Percentiles rank a stretch among this genome's conserved stretches.
Evolutionary conservation across 1,140 invertebrate species (phyloP).

Genomic region (Drosophila simulans): DNA sequence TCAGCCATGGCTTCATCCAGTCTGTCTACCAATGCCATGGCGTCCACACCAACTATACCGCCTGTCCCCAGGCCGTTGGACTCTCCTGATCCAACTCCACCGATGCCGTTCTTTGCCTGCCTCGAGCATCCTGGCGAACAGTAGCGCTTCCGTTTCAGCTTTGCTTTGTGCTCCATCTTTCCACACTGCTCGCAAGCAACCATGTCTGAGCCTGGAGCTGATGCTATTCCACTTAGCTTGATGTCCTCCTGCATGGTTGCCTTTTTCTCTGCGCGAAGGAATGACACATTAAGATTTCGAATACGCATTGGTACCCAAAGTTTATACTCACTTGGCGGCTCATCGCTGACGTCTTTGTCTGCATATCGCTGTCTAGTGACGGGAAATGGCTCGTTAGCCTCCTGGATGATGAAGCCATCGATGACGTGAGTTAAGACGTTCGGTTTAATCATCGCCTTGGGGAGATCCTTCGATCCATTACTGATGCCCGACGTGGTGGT

Average conservation of each 20-base stretch:
- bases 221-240: constrained; percentile 29
- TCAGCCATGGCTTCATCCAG: constrained; percentile 70
- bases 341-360: constrained; percentile 87
- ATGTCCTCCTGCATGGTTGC: constrained; percentile 78
- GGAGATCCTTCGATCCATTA: constrained; percentile 87
- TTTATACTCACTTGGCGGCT: constrained; percentile 86
- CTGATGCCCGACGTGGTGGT: constrained; percentile 26
- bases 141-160: constrained; percentile 91
- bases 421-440: constrained; percentile 98
- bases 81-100: constrained; percentile 7
- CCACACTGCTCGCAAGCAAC: constrained; percentile 93
- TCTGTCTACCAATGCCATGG: constrained; percentile 63
- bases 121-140: constrained; percentile 87
- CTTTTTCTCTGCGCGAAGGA: constrained; percentile 80
- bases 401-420: constrained; percentile 98
- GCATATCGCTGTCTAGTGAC: constrained; percentile 88
- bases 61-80: constrained; percentile 46
- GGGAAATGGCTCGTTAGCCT: constrained; percentile 95
- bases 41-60: constrained; percentile 62
- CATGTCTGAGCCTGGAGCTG: constrained; percentile 80
- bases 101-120: constrained; percentile 54
- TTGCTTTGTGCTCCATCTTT: constrained; percentile 89
- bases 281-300: background rate
- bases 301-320: no score
- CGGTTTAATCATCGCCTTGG: constrained; percentile 98